Evolutionary conservation across 2,888 invertebrate species (phyloP), one percentile per base, ranked within the genome.

Genomic region (Rotaria magnacalcarata): DNA sequence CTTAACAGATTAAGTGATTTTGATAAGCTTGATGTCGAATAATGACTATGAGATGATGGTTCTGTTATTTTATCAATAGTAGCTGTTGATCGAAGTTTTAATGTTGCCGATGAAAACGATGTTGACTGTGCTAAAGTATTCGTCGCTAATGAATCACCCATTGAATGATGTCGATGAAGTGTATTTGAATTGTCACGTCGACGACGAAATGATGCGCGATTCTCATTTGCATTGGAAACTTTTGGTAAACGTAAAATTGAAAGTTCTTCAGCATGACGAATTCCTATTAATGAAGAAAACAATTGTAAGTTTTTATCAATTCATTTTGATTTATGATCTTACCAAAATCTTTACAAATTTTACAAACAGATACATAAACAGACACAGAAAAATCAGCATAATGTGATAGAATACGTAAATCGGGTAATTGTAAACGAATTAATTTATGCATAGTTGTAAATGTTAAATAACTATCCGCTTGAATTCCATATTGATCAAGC

Each of bases 401-500:
- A 92, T 95, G 94, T 91, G 96, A 96, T 88, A 97, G 93, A 90
- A 94, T 95, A 89, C 97, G 94, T 89, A 96, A 92, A 92, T 98
- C 97, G 10, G 98, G 97, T 89, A 98, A 92, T 91, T 97, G 93
- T 87, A 98, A 94, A 89, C 95, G 93, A 87, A 97, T 92, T 75
- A 93, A 94, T 89, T 97, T 97, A 93, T 97, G 97, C 96, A 97
- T 97, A 54, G 97, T 97, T 58, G 97, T 97, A 92, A 97, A 98
- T 91, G 96, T 94, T 0, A 98, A 93, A 52, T 95, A 92, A 1
- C 96, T 95, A 90, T 97, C 97, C 0, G 97, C 96, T 89, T 96
- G 96, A 0, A 98, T 96, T 0, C 96, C 96, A 90, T 95, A 97
- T 92, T 97, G 97, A 92, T 99, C 98, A 88, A 99, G 92, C 0